Evolutionary conservation across 2,888 invertebrate genomes (phyloP), one percentile per base, ranked within the genome.

Genomic region (Aphidoletes aphidimyza): DNA sequence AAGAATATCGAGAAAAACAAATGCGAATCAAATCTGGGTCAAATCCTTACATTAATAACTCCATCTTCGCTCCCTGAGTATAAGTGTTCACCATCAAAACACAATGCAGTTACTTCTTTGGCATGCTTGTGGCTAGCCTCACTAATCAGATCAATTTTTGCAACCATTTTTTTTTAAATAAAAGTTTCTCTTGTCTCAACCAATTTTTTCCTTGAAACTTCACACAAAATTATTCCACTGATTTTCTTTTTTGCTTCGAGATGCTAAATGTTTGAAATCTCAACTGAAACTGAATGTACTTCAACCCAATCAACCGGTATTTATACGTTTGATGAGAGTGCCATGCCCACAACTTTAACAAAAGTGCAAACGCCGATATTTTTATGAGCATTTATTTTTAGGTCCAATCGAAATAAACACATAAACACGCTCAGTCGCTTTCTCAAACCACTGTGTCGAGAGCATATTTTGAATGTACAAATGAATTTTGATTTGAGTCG

Each of bases 11-110:
- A 17, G 22, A 17, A 69, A 69, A 69, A 69, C 2, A 69, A 69
- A 69, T 26, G 3, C 69, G 8, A 47, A 47, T 11, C 2, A 69
- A 69, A 78, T n/a, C n/a, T n/a, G 6, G 8, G 5, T 19, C 39
- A 78, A 39, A 84, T 17, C 17, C 69, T 87, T 87, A 90, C 90
- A 86, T 89, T 89, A 85, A 90, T 89, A 88, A 89, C 89, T 34
- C 90, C 90, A 87, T 90, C 90, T n/a, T 89, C 89, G 17, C 90
- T 90, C 54, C 89, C 89, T 83, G 89, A 89, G 86, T 89, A 89
- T 84, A 90, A 86, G 86, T 88, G 87, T 84, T 88, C 87, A 78
- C 88, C 86, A 78, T 86, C 87, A 86, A 87, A 89, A 47, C 87
- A 86, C 85, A 90, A 85, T 85, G 88, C 88, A 78, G 88, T 88